Evolutionary conservation across 2,888 invertebrate species (phyloP).

Genomic region (Troilus luridus): DNA sequence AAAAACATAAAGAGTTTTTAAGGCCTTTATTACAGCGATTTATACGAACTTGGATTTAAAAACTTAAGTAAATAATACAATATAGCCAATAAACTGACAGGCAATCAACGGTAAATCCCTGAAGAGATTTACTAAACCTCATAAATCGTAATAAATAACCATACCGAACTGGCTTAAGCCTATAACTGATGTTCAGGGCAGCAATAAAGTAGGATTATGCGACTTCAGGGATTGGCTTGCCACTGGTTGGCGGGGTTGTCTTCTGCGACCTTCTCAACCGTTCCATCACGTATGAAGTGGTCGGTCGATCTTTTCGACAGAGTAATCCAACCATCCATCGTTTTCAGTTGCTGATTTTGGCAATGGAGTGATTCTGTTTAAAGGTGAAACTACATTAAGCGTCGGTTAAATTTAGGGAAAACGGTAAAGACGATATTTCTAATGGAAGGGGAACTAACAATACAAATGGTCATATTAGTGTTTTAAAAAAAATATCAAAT

Average conservation of each 20-base stretch:
- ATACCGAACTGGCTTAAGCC: not conserved
- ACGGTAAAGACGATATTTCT: too few species aligned
- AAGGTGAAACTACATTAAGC: too few species aligned
- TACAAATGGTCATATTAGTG: too few species aligned
- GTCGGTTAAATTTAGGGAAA: too few species aligned
- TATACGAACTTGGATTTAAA: too few species aligned
- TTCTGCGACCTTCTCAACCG: not conserved
- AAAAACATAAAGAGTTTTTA: too few species aligned
- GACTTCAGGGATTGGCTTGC: not conserved
- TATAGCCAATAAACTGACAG: not conserved
- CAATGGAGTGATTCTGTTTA: too few species aligned
- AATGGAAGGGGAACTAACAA: too few species aligned
- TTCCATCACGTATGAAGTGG: not conserved
- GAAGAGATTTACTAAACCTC: not conserved
- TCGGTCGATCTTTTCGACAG: not conserved
- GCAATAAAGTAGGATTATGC: not conserved
- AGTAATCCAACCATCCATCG: too few species aligned
- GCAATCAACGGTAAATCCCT: not conserved
- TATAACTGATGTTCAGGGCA: not conserved
- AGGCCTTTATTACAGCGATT: too few species aligned
- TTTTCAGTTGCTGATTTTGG: too few species aligned
- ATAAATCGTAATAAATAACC: not conserved
- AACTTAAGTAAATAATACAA: not conserved
- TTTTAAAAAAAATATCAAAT: too few species aligned
- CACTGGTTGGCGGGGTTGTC: not conserved